These are phyloP conservation scores for Drosophila sucinea DNA, from an alignment of 1,140 invertebrate genomes.

Conservation along the genomic window DNA sequence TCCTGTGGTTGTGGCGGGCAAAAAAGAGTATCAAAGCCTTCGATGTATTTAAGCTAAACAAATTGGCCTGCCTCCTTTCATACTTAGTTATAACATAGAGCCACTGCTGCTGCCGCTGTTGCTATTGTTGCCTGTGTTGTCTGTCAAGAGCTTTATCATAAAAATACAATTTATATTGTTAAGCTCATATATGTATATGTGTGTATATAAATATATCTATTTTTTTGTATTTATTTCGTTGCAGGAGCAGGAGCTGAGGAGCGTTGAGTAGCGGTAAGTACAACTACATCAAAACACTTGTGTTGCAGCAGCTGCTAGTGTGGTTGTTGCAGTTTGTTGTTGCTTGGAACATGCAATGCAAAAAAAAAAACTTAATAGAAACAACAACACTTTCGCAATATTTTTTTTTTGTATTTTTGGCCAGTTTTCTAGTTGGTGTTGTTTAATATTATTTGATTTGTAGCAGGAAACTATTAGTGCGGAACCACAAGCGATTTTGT, in stretches of 20 bases:
- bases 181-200: neutral
- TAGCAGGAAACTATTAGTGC: slow-evolving; percentile 66
- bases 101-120: neutral
- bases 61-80: neutral
- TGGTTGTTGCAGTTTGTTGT: slow-evolving; percentile 19
- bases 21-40: neutral
- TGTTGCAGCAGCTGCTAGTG: slow-evolving; percentile 29
- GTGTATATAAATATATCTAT: neutral
- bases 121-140: slow-evolving; percentile 7
- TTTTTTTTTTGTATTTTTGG: slow-evolving; percentile 29
- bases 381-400: slow-evolving; percentile 52
- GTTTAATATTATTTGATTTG: slow-evolving; percentile 34
- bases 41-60: no score
- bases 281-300: slow-evolving; percentile 21
- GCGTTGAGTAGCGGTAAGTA: neutral
- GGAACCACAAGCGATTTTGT: slow-evolving; percentile 41
- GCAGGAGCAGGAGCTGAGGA: slow-evolving; percentile 6
- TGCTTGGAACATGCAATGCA: slow-evolving; percentile 14
- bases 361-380: slow-evolving; percentile 13
- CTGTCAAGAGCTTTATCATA: slow-evolving; percentile 13
- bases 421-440: slow-evolving; percentile 37
- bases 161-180: slow-evolving; percentile 14
- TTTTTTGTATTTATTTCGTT: neutral
- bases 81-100: slow-evolving; percentile 1
- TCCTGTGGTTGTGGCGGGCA: no score